Evolutionary conservation across 2,797 vertebrate genomes (phyloP).

Genomic region (Psittacula echo): DNA sequence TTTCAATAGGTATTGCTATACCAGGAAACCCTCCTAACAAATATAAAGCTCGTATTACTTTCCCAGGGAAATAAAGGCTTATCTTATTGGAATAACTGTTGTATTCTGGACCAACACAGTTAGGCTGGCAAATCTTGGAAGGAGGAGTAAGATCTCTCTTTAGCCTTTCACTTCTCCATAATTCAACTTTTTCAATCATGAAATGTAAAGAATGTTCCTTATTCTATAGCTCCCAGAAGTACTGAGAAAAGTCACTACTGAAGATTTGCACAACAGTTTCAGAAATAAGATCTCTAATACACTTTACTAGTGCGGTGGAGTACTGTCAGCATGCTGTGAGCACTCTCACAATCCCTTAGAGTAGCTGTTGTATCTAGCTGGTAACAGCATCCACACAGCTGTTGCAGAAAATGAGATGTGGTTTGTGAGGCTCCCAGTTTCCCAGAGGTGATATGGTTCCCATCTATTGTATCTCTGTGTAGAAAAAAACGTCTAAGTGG

Average conservation of each 20-base stretch:
- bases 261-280: neutral
- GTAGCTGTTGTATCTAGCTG: neutral
- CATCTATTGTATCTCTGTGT: neutral
- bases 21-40: conserved; percentile 44
- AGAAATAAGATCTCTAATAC: neutral
- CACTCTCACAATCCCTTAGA: neutral
- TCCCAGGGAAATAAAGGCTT: conserved; percentile 40
- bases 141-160: neutral
- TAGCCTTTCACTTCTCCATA: neutral
- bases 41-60: neutral
- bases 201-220: neutral
- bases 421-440: neutral
- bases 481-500: neutral
- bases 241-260: neutral
- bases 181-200: neutral
- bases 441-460: neutral
- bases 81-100: neutral
- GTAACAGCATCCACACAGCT: neutral
- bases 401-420: neutral
- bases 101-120: neutral
- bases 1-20: conserved; percentile 19
- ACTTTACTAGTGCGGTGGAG: neutral
- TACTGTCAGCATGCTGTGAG: neutral
- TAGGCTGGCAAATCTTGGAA: neutral
- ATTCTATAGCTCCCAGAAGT: neutral